Base-by-base conservation (phyloP, 92 coral and sea anemone species). In the Zoanthus sansibaricus region DNA sequence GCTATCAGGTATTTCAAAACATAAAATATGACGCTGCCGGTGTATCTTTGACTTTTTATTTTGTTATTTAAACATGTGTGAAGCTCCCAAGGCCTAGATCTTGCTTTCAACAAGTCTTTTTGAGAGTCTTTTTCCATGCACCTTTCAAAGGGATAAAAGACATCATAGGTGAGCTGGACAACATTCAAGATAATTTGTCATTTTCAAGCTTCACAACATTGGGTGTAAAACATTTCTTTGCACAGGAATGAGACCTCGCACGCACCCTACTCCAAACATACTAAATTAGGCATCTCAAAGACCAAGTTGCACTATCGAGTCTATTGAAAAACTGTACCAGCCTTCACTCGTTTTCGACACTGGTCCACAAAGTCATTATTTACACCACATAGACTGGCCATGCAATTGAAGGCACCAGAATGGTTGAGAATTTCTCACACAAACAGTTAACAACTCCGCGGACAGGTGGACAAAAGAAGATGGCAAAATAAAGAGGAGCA, bases 161-260 rank as follows among this genome's bases (percentile, higher is more conserved):
- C n/a, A 56, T 56, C 64, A n/a, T 12, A 1, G 64, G 13, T 7
- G 64, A n/a, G 64, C 3, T 56, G 14, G 64, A n/a, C 64, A 56
- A 56, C 64, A 32, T 55, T 55, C 46, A 25, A 31, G 49, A 11
- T 21, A 15, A 51, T 55, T 31, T 45, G 51, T 61, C 84, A 14
- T 9, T 52, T 44, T 20, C 80, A 7, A 18, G 75, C 54, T 82
- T 82, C 75, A 58, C 71, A 54, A 52, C 75, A 33, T 82, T 82
- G 62, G 20, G 52, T 54, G 62, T 78, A 13, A 12, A 78, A 49
- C 42, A 46, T 58, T 78, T 78, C 17, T 78, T 78, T 78, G 15
- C 4, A 4, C 18, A n/a, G 69, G 47, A 14, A 69, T 69, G 74
- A 69, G 47, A 30, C 30, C 74, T 20, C 74, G 16, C 13, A 9